phyloP scores from a whole-genome alignment of 2,113 vertebrate genomes.

The Zosterops pallidus region DNA sequence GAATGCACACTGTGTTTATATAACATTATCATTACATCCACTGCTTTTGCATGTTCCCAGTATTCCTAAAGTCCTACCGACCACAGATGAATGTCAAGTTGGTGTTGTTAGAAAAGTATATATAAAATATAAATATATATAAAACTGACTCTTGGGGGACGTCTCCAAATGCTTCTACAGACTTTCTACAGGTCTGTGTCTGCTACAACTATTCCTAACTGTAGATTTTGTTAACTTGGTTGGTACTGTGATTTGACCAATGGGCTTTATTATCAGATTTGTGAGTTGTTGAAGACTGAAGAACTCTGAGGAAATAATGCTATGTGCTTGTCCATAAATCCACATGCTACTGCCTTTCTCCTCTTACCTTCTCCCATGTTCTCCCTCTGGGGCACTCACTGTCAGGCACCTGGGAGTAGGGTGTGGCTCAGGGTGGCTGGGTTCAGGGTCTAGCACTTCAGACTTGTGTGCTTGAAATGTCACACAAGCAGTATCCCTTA shows the following conservation, averaged over 20 bases:
- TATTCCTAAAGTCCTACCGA: background rate
- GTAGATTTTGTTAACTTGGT: background rate
- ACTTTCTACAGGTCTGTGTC: background rate
- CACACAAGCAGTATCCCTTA: fast-evolving
- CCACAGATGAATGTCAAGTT: background rate
- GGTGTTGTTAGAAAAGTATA: background rate
- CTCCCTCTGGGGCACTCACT: fast-evolving
- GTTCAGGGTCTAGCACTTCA: background rate
- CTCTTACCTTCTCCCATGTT: background rate
- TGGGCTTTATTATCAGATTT: background rate
- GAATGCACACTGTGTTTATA: background rate
- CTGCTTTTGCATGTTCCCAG: fast-evolving
- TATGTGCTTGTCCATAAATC: background rate
- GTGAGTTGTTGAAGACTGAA: background rate
- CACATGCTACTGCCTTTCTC: background rate
- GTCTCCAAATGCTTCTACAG: background rate
- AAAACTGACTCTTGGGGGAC: background rate
- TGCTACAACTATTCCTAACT: background rate
- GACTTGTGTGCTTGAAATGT: background rate
- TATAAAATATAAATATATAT: no score
- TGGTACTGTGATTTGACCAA: background rate
- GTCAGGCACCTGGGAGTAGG: background rate
- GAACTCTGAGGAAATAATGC: background rate
- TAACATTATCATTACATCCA: background rate
- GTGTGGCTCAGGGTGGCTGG: background rate